These are phyloP conservation scores for Prosopocoilus inquinatus DNA, from an alignment of 2,888 invertebrate genomes.

Conservation along the genomic window DNA sequence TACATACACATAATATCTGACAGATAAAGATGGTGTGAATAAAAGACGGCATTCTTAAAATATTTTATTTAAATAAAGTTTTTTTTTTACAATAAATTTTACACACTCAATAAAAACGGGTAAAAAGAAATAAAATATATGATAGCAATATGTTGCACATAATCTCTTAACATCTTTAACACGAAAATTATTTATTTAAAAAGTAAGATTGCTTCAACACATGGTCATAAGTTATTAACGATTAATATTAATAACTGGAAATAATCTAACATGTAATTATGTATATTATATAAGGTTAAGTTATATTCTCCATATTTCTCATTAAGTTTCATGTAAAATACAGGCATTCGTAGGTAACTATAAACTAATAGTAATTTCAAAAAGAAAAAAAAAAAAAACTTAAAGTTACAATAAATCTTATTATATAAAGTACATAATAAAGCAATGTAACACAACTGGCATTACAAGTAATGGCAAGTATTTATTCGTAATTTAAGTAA, in stretches of 20 bases:
- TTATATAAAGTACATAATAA: conserved; percentile 12
- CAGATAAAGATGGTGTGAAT: too few relatives aligned
- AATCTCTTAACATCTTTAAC: conserved; percentile 15
- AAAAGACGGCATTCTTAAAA: conserved; percentile 16
- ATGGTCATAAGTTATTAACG: conserved; percentile 4
- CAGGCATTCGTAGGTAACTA: conserved; percentile 18
- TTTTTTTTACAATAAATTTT: conserved; percentile 30
- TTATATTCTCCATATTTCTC: conserved; percentile 9
- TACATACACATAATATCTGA: too few relatives aligned
- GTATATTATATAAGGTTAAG: conserved; percentile 9
- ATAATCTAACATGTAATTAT: conserved; percentile 6
- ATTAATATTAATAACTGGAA: conserved; percentile 14
- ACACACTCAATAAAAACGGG: conserved; percentile 30
- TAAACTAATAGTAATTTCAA: conserved; percentile 21
- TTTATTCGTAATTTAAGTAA: conserved; percentile 13
- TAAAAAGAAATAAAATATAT: conserved; percentile 23
- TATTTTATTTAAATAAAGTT: conserved; percentile 33
- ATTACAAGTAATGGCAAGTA: conserved; percentile 36
- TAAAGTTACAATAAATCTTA: conserved; percentile 12
- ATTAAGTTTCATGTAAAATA: conserved; percentile 10
- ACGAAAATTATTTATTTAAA: conserved; percentile 8
- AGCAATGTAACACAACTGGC: conserved; percentile 31
- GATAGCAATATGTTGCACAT: conserved; percentile 18
- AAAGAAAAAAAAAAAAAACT: too few relatives aligned
- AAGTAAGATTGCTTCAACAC: conserved; percentile 11